Evolutionary conservation across 2,888 invertebrate genomes (phyloP).

Genomic region (Harpalus rufipes): DNA sequence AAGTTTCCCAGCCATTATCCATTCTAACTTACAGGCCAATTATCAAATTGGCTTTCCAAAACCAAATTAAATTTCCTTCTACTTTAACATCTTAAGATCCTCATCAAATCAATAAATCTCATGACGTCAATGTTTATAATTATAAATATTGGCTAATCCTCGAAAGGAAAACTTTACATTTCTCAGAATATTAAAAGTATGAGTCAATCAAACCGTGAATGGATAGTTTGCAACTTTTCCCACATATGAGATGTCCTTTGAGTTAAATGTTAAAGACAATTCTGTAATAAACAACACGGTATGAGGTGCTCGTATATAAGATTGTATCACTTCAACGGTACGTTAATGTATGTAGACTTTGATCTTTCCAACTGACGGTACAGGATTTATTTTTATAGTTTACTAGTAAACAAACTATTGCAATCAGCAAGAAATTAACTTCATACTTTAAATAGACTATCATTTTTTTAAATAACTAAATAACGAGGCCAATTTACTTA

Average conservation of each 20-base stretch:
- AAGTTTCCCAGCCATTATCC: neutral
- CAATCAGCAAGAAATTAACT: neutral
- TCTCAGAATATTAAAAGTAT: neutral
- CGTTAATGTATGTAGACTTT: constrained; percentile 2
- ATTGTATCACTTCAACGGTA: neutral
- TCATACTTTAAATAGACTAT: neutral
- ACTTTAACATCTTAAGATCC: neutral
- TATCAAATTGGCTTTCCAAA: neutral
- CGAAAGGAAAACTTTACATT: constrained; percentile 12
- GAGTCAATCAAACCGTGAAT: neutral
- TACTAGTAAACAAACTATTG: neutral
- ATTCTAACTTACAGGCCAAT: constrained; percentile 17
- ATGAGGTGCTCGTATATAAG: constrained; percentile 9
- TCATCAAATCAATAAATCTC: constrained; percentile 12
- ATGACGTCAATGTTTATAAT: constrained; percentile 45
- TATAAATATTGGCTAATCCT: constrained; percentile 26
- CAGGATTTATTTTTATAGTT: neutral
- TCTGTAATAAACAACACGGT: neutral
- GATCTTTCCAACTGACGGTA: constrained; percentile 3
- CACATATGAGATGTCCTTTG: constrained; percentile 4
- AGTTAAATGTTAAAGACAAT: constrained; percentile 18
- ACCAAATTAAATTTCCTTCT: constrained; percentile 18
- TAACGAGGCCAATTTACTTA: too few species aligned
- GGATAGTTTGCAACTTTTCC: constrained; percentile 7
- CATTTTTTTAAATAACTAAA: too few species aligned